Base-by-base conservation (phyloP, 2,797 vertebrate genomes). In the Phrynocephalus guinanensis region DNA sequence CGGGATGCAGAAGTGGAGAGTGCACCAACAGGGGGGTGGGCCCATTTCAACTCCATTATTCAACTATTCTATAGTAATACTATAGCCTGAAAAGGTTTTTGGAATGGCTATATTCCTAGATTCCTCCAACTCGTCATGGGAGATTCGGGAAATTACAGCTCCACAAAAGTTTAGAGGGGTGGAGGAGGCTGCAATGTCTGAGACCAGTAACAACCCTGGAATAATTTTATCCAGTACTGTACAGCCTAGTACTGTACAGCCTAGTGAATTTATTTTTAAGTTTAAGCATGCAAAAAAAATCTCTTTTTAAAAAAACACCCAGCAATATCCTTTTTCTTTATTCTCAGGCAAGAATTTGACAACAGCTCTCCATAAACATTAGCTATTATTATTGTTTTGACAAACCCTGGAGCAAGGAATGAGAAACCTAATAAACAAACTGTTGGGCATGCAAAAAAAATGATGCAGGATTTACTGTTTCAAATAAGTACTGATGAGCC, bases 391-490 rank as follows among this genome's bases (percentile, higher is more conserved):
- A 85, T 92, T 89, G 92, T 87, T 91, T 92, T 93, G 93, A 76
- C 90, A 92, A 91, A 88, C 66, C 72, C 77, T 1, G 86, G 90
- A 87, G 50, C 81, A 85, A 93, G 84, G 90, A 92, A 93, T 7
- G 90, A 73, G 33, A 86, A 78, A 86, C 85, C 91, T 89, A 93
- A 92, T 56, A 93, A 92, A 84, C 91, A 91, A 89, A 38, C 71
- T 60, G 81, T 79, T 89, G 89, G 82, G 8, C 89, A 90, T 93
- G 88, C 79, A 80, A 82, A 87, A 87, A 91, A 94, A 95, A 92
- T 94, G 92, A 92, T 92, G 88, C 15, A 85, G 88, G 91, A 95
- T 95, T 95, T 96, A 95, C 93, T 95, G 94, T 95, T 95, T 93
- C 92, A 95, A 93, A 95, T 92, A 95, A 96, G 91, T 90, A 48